These are phyloP conservation scores for Scolopax rusticola DNA, from an alignment of 2,797 vertebrate genomes.

Conservation along the genomic window DNA sequence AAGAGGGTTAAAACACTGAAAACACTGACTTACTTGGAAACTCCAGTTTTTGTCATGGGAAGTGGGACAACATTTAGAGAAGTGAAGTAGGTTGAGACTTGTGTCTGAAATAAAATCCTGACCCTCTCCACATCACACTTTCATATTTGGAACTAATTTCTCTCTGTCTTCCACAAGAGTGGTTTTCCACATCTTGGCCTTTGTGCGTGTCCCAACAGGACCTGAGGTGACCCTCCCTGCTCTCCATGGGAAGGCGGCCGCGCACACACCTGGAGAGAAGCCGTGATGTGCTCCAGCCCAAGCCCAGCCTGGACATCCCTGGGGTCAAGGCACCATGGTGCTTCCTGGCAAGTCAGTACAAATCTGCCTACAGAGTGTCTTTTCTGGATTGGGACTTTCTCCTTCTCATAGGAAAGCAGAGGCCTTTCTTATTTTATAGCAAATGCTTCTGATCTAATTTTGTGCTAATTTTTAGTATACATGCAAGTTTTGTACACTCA, in stretches of 20 bases:
- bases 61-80: neutral
- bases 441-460: neutral
- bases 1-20: neutral
- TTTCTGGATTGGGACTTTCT: neutral
- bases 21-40: neutral
- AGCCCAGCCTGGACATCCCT: neutral
- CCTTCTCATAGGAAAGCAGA: neutral
- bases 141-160: neutral
- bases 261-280: accelerated
- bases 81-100: neutral
- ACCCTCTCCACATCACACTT: neutral
- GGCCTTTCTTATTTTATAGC: neutral
- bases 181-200: neutral
- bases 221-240: neutral
- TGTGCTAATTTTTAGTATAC: neutral
- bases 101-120: neutral
- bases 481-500: constrained; percentile 68
- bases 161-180: neutral
- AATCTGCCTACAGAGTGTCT: neutral
- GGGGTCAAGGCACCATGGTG: neutral
- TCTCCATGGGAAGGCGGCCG: neutral
- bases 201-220: accelerated
- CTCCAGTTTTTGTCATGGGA: neutral
- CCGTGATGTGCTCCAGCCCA: accelerated
- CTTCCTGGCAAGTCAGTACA: neutral